A percentile compares a stretch with the other conserved stretches of the same genome.
These are phyloP conservation scores for Xenopus tropicalis DNA, from an alignment of 2,113 vertebrate genomes.

Conservation along the genomic window UCB_Xtro_10.0 CM004445.2:25553501-25554000, in stretches of 20 bases:
- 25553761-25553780: neutral
- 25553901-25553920: neutral
- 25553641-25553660: neutral
- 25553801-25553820: constrained; percentile 4
- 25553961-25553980: neutral
- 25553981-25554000: neutral
- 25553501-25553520: constrained; percentile 54
- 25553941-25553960: neutral
- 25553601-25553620: neutral
- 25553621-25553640: neutral
- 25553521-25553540: constrained; percentile 51
- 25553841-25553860: constrained; percentile 1
- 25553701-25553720: neutral
- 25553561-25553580: constrained; percentile 1
- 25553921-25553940: neutral
- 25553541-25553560: constrained; percentile 9
- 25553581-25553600: neutral
- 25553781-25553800: neutral
- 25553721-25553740: neutral
- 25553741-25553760: neutral
- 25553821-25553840: neutral
- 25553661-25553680: neutral
- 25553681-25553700: neutral
- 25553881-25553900: neutral
- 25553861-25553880: constrained; percentile 4